These are phyloP conservation scores for Heteromyza rotundicornis DNA, from an alignment of 2,888 invertebrate species.

Conservation along the genomic window DNA sequence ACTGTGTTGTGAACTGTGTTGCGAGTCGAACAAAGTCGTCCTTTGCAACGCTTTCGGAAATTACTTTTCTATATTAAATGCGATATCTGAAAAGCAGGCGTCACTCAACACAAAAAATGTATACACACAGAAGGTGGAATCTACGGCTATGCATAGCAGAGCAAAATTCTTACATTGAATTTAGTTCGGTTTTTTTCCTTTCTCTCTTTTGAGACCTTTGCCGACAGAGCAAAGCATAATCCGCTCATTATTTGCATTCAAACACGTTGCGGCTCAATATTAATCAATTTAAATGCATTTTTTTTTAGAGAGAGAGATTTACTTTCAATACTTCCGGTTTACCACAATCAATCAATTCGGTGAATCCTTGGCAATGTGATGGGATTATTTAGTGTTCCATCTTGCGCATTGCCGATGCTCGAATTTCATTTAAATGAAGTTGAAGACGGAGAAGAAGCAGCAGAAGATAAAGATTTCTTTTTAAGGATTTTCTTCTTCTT, in stretches of 20 bases:
- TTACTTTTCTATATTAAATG: constrained; percentile 27
- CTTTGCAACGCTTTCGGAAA: constrained; percentile 15
- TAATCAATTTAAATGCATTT: constrained; percentile 21
- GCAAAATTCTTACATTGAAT: constrained; percentile 17
- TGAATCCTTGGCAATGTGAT: not conserved
- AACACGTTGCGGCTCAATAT: not conserved
- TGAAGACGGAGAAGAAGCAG: too few species aligned
- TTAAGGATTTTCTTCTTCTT: not conserved
- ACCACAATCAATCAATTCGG: constrained; percentile 9
- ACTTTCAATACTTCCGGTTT: not conserved
- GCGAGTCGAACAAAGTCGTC: not conserved
- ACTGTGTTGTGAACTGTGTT: too few species aligned
- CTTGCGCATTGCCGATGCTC: not conserved
- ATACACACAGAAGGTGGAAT: too few species aligned
- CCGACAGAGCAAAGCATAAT: not conserved
- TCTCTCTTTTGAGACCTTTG: not conserved
- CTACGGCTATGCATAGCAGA: not conserved
- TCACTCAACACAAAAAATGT: constrained; percentile 5
- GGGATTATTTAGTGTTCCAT: constrained; percentile 7
- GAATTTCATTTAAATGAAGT: not conserved
- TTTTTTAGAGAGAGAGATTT: not conserved
- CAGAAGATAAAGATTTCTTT: not conserved
- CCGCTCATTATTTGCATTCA: constrained; percentile 8
- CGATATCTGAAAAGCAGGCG: constrained; percentile 7
- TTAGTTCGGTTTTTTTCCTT: not conserved